Evolutionary conservation across 2,797 vertebrate genomes (phyloP), one percentile per base, ranked within the genome.

Genomic region (Poecile montanus): DNA sequence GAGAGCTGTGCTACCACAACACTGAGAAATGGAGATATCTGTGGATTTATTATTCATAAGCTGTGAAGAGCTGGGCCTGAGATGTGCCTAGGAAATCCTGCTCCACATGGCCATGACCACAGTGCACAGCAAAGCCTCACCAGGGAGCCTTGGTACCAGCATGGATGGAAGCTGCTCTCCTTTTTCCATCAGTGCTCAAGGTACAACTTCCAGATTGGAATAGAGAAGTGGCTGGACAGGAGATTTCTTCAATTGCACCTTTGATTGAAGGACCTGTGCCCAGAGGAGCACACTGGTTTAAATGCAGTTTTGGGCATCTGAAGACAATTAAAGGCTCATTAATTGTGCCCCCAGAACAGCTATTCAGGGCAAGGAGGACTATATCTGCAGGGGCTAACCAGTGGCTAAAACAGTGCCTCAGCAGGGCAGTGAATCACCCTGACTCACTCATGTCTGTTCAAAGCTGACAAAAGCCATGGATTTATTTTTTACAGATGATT

Each of bases 81-180:
- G 32, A 27, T 36, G 26, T 5, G 18, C 45, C 62, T 9, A 9
- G 62, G 62, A 13, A 60, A 51, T 67, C 27, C 47, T 67, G 54
- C 10, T 60, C 5, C 62, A 27, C 6, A 0, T 6, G 22, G 22
- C 36, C 53, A 44, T 4, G 6, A 25, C 25, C 30, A 48, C 1
- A 1, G 13, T 20, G 80, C 58, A 45, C 23, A 36, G 36, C 7
- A 3, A 73, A 48, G 7, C 30, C 80, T 30, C 13, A 29, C 20
- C 51, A 30, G 36, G 11, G 30, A 66, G 6, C 11, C 27, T 32
- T 50, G n/a, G 38, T 4, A 14, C 12, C 32, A 45, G 32, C 38
- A 13, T 32, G 29, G 50, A 29, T 14, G 21, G 36, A 26, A 66
- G 50, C 26, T 58, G 32, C 32, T 32, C 26, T 18, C 36, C 32